These are phyloP conservation scores for Argyrosomus regius DNA, from an alignment of 2,797 vertebrate genomes.

Conservation along the genomic window DNA sequence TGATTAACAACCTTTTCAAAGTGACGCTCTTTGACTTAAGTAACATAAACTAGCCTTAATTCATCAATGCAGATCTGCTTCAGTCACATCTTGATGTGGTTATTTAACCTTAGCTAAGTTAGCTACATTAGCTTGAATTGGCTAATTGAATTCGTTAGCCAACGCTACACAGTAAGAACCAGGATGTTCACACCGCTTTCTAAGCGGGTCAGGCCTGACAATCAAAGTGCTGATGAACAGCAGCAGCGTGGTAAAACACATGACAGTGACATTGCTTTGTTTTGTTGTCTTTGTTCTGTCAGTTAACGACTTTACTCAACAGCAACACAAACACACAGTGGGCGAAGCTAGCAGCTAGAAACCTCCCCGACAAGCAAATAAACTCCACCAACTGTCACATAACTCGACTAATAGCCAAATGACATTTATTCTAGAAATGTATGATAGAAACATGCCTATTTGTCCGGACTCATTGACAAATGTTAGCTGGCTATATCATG, in stretches of 20 bases:
- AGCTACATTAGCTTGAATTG: neutral
- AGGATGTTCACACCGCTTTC: neutral
- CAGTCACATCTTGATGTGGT: neutral
- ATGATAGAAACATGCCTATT: neutral
- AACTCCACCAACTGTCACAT: no score
- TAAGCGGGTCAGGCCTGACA: constrained; percentile 18
- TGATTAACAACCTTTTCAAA: no score
- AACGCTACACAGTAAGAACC: neutral
- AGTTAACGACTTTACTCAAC: constrained; percentile 23
- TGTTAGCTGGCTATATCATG: constrained; percentile 7
- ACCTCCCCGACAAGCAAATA: neutral
- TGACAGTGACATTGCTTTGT: constrained; percentile 65
- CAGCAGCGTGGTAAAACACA: constrained; percentile 11
- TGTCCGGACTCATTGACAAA: neutral
- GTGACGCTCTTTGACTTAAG: no score
- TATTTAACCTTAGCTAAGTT: neutral
- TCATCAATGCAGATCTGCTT: no score
- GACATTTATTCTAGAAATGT: neutral
- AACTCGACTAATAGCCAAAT: accelerated
- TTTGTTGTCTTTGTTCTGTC: constrained; percentile 70
- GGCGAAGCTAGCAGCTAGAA: neutral
- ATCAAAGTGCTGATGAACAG: constrained; percentile 63
- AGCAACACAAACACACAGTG: constrained; percentile 4
- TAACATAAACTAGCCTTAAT: neutral
- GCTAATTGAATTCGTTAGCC: neutral